Percentiles rank a stretch among this genome's conserved stretches.
These are phyloP conservation scores for Montifringilla adamsi DNA, from an alignment of 2,113 vertebrate species.

Conservation along the genomic window DNA sequence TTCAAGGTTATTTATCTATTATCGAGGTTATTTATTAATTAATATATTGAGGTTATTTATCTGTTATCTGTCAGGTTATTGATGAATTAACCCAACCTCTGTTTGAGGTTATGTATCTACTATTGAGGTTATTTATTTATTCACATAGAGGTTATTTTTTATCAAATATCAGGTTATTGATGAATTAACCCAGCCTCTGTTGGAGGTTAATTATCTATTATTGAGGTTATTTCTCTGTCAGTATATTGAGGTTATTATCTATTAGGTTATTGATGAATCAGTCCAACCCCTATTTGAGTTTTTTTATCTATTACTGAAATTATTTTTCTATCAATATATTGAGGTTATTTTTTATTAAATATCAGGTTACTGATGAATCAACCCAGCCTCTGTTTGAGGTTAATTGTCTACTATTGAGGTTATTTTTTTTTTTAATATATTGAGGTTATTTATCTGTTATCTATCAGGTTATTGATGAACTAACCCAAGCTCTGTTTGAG, in stretches of 20 bases:
- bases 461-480: not conserved
- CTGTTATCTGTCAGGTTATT: not conserved
- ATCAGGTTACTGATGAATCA: too few species aligned
- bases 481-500: not conserved
- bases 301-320: too few species aligned
- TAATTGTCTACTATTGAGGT: too few species aligned
- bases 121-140: too few species aligned
- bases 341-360: not conserved
- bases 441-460: not conserved
- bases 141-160: too few species aligned
- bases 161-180: not conserved
- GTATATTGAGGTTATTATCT: too few species aligned
- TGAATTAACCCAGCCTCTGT: not conserved
- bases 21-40: too few species aligned
- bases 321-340: not conserved
- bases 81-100: not conserved
- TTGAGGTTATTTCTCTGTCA: too few species aligned
- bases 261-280: not conserved
- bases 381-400: not conserved
- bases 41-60: too few species aligned
- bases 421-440: not conserved
- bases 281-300: not conserved
- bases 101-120: too few species aligned
- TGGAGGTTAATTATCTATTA: not conserved
- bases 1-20: not conserved